Base-by-base conservation (phyloP, 2,888 invertebrate species). In the Hyles lineata region DNA sequence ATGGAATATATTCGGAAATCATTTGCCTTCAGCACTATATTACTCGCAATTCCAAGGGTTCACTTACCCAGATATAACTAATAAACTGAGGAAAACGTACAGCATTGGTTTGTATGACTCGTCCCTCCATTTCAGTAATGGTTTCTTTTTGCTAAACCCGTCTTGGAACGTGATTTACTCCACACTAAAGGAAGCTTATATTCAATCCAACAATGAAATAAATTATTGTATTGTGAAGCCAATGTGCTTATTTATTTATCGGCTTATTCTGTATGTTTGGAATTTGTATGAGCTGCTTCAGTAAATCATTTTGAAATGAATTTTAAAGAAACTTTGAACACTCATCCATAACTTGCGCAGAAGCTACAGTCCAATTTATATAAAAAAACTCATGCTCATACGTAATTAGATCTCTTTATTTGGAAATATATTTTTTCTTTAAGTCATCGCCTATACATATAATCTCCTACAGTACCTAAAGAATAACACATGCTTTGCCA, bases 71-170 rank as follows among this genome's bases (percentile, higher is more conserved):
- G n/a, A 62, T 61, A 62, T 62, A 62, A 35, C 32, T 35, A 62
- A 62, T 62, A 62, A 62, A 62, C 62, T 32, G n/a, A 35, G 35
- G 19, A 61, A 61, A 25, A 55, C 19, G 62, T 32, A 62, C 32
- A 62, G 32, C 62, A 62, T 67, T 50, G 43, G 67, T 67, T 67
- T 67, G 43, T 67, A 67, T 67, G 67, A 43, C 67, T 67, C 23
- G 17, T 67, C 43, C 43, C 15, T 43, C 67, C 50, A 50, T 67
- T 50, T 50, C 23, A 43, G 67, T 43, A 35, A 67, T 67, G 67
- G 43, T 21, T 67, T 67, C 43, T 67, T 67, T 63, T 67, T 67
- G 67, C 67, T 23, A 67, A 55, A 67, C 23, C 21, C 67, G 23
- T 15, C 23, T 43, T 23, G 43, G 50, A 50, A 5, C 43, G 67